A percentile compares a stretch with the other conserved stretches of the same genome.
Evolutionary conservation across 2,888 invertebrate genomes (phyloP).

Genomic region (Ectemnius lituratus): DNA sequence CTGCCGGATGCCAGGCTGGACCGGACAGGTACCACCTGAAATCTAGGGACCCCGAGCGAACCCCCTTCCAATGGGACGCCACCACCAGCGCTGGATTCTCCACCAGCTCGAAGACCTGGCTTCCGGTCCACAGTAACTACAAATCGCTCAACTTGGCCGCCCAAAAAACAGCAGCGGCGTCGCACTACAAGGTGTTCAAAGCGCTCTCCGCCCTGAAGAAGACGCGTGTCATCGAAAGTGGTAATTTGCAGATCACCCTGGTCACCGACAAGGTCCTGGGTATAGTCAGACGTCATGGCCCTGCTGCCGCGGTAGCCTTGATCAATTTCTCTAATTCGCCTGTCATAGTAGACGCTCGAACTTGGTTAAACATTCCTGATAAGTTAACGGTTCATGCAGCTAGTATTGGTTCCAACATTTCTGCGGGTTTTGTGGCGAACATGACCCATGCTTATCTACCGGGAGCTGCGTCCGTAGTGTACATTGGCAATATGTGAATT

Average conservation of each 20-base stretch:
- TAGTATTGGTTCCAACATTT: constrained; percentile 59
- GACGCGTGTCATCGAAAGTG: constrained; percentile 77
- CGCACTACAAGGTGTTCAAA: constrained; percentile 82
- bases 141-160: constrained; percentile 80
- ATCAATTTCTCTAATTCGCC: constrained; percentile 59
- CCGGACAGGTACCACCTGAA: constrained; percentile 80
- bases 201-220: constrained; percentile 79
- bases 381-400: constrained; percentile 56
- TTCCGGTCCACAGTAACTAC: constrained; percentile 84
- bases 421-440: constrained; percentile 30
- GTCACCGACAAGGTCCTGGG: constrained; percentile 59
- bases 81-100: constrained; percentile 82
- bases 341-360: constrained; percentile 57
- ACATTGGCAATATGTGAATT: background rate
- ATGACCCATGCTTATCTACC: background rate
- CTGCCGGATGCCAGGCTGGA: constrained; percentile 83
- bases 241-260: constrained; percentile 71
- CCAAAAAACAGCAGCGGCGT: constrained; percentile 79
- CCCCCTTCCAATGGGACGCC: constrained; percentile 84
- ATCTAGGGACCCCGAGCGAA: constrained; percentile 83
- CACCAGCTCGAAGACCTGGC: constrained; percentile 80
- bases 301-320: constrained; percentile 55
- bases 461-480: background rate
- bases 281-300: constrained; percentile 56
- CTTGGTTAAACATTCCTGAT: constrained; percentile 63